phyloP scores from a whole-genome alignment of 2,113 vertebrate genomes.

The Tenrec ecaudatus region DNA sequence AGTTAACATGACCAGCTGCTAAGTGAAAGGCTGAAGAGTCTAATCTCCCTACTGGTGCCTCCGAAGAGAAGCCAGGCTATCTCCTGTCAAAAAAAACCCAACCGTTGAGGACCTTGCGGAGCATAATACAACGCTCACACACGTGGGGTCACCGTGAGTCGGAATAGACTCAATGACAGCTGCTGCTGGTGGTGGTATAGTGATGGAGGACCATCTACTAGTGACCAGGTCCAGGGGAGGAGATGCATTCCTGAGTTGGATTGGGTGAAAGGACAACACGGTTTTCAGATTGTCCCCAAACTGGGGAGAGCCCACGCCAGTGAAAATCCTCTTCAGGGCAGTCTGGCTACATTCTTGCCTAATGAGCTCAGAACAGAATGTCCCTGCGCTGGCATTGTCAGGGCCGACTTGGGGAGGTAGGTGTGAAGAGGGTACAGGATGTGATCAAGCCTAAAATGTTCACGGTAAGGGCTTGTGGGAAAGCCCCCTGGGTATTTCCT shows the following conservation, averaged over 20 bases:
- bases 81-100: background rate
- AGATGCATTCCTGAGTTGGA: background rate
- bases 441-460: constrained; percentile 23
- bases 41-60: background rate
- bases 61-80: background rate
- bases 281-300: constrained; percentile 31
- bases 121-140: background rate
- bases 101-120: background rate
- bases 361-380: constrained; percentile 76
- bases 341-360: constrained; percentile 73
- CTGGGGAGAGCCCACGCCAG: background rate
- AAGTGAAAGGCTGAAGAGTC: background rate
- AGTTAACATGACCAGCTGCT: background rate
- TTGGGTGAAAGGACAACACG: background rate
- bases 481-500: constrained; percentile 66
- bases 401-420: constrained; percentile 56
- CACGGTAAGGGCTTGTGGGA: constrained; percentile 45
- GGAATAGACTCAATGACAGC: background rate
- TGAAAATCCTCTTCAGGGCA: constrained; percentile 48
- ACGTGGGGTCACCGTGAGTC: background rate
- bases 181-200: background rate
- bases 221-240: background rate
- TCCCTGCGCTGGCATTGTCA: constrained; percentile 63
- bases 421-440: constrained; percentile 68
- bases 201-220: background rate